Evolutionary conservation across 2,888 invertebrate species (phyloP).

Genomic region (Calliopum simillimum): DNA sequence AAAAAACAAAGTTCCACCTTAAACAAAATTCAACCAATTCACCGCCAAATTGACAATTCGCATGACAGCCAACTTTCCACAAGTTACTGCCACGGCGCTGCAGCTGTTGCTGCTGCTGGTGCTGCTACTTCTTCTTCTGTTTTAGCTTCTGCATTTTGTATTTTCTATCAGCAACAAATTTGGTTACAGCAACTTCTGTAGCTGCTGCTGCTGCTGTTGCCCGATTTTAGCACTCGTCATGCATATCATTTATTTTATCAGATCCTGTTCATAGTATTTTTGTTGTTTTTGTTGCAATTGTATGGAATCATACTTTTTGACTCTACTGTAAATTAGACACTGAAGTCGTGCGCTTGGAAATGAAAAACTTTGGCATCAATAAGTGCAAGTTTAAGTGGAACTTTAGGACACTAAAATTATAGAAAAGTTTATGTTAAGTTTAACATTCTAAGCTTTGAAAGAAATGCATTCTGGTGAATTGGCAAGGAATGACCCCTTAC

Average conservation of each 20-base stretch:
- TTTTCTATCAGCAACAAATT: background rate
- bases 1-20: slow-evolving; percentile 1
- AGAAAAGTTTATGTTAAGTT: background rate
- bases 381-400: too few species aligned
- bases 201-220: background rate
- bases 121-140: background rate
- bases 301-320: too few species aligned
- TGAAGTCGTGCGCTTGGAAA: too few species aligned
- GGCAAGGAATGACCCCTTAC: too few species aligned
- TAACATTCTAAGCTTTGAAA: too few species aligned
- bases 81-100: slow-evolving; percentile 2
- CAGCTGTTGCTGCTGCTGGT: background rate
- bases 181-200: background rate
- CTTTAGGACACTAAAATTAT: too few species aligned
- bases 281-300: background rate
- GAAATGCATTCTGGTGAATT: too few species aligned
- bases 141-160: background rate
- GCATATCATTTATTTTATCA: slow-evolving; percentile 33
- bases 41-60: slow-evolving; percentile 29
- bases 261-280: slow-evolving; percentile 17
- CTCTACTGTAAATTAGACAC: too few species aligned
- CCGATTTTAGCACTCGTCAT: slow-evolving; percentile 22
- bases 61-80: slow-evolving; percentile 39
- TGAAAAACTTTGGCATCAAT: too few species aligned
- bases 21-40: slow-evolving; percentile 14